Percentiles rank a stretch among this genome's conserved stretches.
phyloP scores from a whole-genome alignment of 2,797 vertebrate species.

The Neosilurus mollespiculum region DNA sequence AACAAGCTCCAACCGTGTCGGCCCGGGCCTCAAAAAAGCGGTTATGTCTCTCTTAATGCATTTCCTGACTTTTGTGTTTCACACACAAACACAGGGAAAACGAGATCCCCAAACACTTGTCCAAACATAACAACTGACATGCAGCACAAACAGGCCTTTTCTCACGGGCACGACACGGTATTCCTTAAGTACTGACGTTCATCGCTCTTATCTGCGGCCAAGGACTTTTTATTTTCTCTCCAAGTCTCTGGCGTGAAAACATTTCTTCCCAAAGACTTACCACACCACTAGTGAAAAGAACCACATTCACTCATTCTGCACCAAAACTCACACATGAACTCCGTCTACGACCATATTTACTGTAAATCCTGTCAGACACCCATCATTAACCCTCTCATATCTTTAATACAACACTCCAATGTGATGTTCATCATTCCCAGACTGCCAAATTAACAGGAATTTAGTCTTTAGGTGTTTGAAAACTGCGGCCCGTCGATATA shows the following conservation, averaged over 20 bases:
- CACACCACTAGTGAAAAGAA: neutral
- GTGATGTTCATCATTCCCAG: neutral
- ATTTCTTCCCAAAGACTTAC: neutral
- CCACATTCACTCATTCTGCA: neutral
- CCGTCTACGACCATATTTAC: neutral
- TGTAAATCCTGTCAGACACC: neutral
- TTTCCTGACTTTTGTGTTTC: neutral
- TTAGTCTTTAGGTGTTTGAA: neutral
- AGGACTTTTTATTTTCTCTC: neutral
- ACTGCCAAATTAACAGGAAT: neutral
- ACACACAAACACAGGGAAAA: neutral
- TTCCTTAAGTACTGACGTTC: neutral
- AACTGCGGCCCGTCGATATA: neutral
- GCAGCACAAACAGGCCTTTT: neutral
- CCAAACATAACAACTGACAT: too few relatives aligned
- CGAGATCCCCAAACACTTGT: neutral
- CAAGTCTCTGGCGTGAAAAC: neutral
- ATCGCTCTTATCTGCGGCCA: constrained; percentile 1
- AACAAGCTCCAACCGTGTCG: neutral
- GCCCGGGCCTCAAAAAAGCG: neutral
- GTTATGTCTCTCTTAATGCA: neutral
- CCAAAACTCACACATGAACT: neutral
- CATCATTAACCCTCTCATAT: neutral
- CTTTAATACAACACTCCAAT: neutral
- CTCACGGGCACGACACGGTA: neutral